phyloP scores from a whole-genome alignment of 1,140 invertebrate genomes.

The Dryas iulia region DNA sequence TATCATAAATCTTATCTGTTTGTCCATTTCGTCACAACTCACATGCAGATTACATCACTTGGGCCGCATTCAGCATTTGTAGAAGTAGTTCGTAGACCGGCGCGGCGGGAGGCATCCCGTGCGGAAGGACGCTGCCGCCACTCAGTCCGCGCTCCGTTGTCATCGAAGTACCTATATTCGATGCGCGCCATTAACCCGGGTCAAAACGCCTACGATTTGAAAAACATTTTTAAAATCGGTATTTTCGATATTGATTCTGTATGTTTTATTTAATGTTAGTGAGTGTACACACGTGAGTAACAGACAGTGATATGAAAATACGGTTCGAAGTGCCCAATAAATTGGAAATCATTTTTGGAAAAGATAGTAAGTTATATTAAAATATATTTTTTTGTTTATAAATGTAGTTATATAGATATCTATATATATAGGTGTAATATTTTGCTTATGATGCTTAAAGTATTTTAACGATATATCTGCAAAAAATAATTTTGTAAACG shows the following conservation, averaged over 20 bases:
- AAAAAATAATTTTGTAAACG: too few relatives aligned
- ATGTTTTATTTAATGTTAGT: conserved; percentile 1
- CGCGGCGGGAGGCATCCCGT: conserved; percentile 71
- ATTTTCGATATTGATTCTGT: conserved; percentile 32
- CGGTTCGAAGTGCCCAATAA: conserved; percentile 75
- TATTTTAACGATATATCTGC: too few relatives aligned
- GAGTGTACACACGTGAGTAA: background rate
- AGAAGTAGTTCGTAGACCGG: conserved; percentile 62
- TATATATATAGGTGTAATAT: background rate
- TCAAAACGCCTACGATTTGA: conserved; percentile 40
- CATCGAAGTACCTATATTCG: conserved; percentile 55
- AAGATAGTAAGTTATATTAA: conserved; percentile 44
- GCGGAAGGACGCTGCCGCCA: conserved; percentile 57
- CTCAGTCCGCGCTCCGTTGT: conserved; percentile 66
- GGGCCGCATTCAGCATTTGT: conserved; percentile 40
- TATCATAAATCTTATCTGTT: conserved; percentile 52
- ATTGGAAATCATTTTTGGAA: conserved; percentile 72
- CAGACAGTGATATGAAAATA: conserved; percentile 71
- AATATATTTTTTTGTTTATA: background rate
- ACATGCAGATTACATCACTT: conserved; percentile 71
- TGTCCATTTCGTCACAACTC: conserved; percentile 50
- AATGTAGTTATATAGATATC: background rate
- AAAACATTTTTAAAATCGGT: conserved; percentile 42
- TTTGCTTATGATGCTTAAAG: too few relatives aligned
- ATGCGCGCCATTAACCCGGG: conserved; percentile 53